Percentiles rank a stretch among this genome's conserved stretches.
Evolutionary conservation across 2,888 invertebrate species (phyloP).

Genomic region (Rotaria sp.): DNA sequence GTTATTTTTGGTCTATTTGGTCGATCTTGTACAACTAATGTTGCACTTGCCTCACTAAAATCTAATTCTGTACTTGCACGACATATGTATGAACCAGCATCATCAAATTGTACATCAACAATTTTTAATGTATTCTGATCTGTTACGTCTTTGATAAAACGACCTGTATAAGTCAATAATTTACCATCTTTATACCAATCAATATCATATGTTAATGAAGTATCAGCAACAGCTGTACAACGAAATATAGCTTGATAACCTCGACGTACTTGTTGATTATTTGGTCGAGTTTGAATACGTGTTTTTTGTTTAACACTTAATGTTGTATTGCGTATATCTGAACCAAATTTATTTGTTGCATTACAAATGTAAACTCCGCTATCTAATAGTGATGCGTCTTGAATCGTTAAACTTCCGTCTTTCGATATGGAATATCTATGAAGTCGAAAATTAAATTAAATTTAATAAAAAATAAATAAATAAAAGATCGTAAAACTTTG

Average conservation of each 20-base stretch:
- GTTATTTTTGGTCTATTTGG: constrained; percentile 36
- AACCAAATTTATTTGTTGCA: constrained; percentile 83
- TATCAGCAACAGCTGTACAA: constrained; percentile 79
- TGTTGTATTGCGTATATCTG: constrained; percentile 70
- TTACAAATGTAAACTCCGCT: constrained; percentile 84
- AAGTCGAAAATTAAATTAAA: too few species aligned
- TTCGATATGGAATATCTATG: constrained; percentile 31
- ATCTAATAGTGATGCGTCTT: constrained; percentile 73
- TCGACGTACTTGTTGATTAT: constrained; percentile 82
- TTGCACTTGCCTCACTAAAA: constrained; percentile 73
- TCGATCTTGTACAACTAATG: constrained; percentile 78
- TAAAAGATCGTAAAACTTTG: too few species aligned
- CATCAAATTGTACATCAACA: constrained; percentile 82
- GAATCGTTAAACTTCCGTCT: constrained; percentile 35
- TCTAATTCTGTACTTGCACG: constrained; percentile 82
- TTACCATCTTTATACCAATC: constrained; percentile 80
- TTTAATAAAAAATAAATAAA: too few species aligned
- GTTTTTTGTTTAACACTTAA: constrained; percentile 61
- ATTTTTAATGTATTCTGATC: constrained; percentile 82
- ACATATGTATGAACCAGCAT: constrained; percentile 90
- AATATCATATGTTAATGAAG: constrained; percentile 65
- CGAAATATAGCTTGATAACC: constrained; percentile 77
- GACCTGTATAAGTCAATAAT: constrained; percentile 69
- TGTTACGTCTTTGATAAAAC: constrained; percentile 50
- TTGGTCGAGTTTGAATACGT: constrained; percentile 65